Percentiles rank a stretch among this genome's conserved stretches.
Conservation (phyloP, 2,888 invertebrate genomes). For the Phragmatobia fuliginosa region DNA sequence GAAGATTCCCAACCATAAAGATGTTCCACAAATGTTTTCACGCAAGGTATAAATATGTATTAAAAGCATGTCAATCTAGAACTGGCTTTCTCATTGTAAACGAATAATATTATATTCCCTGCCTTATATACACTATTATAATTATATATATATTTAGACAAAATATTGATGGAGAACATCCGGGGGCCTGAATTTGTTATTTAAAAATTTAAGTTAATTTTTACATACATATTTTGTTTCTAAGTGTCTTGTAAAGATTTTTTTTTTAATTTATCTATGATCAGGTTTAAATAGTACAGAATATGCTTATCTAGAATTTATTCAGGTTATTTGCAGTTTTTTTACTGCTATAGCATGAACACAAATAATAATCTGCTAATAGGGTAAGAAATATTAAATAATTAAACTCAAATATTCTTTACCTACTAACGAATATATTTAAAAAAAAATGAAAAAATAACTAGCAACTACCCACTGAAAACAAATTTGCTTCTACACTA, state of each 20-base stretch:
- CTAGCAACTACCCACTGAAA: background rate
- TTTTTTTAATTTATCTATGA: constrained; percentile 8
- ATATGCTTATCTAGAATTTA: background rate
- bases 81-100: constrained; percentile 39
- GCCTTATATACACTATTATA: constrained; percentile 48
- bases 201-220: constrained; percentile 18
- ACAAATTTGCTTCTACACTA: background rate
- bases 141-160: constrained; percentile 65
- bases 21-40: constrained; percentile 19
- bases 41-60: constrained; percentile 57
- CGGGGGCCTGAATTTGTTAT: constrained; percentile 33
- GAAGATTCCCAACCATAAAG: background rate
- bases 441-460: background rate
- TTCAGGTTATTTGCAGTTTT: background rate
- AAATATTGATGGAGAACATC: constrained; percentile 71
- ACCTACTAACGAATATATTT: background rate
- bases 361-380: background rate
- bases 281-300: constrained; percentile 16
- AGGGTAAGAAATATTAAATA: background rate
- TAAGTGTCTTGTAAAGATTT: constrained; percentile 21
- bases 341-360: background rate
- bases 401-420: background rate
- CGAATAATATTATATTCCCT: constrained; percentile 19
- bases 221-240: constrained; percentile 21
- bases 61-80: constrained; percentile 45